These are phyloP conservation scores for Eremophila alpestris DNA, from an alignment of 2,797 vertebrate species.

Conservation along the genomic window DNA sequence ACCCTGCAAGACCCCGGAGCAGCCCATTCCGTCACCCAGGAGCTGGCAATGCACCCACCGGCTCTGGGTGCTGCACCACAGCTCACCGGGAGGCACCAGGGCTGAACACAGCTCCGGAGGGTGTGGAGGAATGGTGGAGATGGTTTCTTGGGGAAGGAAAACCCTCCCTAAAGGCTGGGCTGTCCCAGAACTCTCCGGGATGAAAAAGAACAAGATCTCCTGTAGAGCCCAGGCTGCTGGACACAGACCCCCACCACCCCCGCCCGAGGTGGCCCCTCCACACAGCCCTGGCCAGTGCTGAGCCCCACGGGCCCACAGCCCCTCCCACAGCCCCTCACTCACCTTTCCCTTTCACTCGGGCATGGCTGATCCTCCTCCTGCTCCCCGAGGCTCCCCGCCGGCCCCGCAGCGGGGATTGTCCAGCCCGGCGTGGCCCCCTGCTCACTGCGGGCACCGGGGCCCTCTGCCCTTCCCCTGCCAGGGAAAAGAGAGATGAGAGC, in stretches of 20 bases:
- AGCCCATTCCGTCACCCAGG: not conserved
- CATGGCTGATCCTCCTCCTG: slow-evolving; percentile 43
- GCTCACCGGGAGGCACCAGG: not conserved
- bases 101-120: not conserved
- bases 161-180: not conserved
- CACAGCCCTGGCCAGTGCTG: not conserved
- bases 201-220: not conserved
- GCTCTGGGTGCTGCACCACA: not conserved
- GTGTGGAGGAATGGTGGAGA: not conserved
- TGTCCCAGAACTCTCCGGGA: not conserved
- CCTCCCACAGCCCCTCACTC: not conserved
- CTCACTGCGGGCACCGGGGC: accelerated
- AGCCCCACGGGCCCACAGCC: not conserved
- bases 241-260: accelerated
- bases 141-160: accelerated
- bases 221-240: not conserved
- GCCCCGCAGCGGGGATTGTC: not conserved
- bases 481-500: not conserved
- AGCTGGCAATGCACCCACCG: not conserved
- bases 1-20: not conserved
- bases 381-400: not conserved
- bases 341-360: slow-evolving; percentile 45
- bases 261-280: not conserved
- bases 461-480: not conserved
- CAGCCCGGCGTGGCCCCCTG: accelerated